These are phyloP conservation scores for Silurus meridionalis DNA, from an alignment of 2,113 vertebrate genomes.

Conservation along the genomic window DNA sequence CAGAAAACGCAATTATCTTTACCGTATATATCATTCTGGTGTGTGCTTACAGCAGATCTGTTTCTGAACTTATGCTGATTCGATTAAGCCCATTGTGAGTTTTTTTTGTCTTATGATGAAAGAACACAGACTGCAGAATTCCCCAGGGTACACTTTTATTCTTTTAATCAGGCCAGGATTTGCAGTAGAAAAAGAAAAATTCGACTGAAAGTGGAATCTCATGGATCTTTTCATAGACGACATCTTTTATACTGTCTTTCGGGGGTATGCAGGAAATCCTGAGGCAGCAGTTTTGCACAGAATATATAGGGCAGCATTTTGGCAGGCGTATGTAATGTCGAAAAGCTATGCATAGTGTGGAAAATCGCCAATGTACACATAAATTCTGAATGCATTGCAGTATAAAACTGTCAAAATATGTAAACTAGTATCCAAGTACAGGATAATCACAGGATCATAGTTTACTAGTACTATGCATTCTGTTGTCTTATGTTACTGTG, in stretches of 20 bases:
- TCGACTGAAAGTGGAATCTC: not conserved
- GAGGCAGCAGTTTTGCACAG: slow-evolving; percentile 45
- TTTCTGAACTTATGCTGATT: not conserved
- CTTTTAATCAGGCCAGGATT: not conserved
- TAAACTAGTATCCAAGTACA: not conserved
- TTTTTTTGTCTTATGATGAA: not conserved
- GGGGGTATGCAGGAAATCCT: slow-evolving; percentile 58
- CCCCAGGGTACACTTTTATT: not conserved
- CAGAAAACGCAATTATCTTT: slow-evolving; percentile 14
- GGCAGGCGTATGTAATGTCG: not conserved
- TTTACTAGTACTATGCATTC: not conserved
- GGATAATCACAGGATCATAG: not conserved
- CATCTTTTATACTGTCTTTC: slow-evolving; percentile 47
- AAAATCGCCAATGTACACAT: not conserved
- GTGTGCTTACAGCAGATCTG: not conserved
- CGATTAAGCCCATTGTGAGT: not conserved
- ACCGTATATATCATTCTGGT: not conserved
- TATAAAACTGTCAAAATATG: not conserved
- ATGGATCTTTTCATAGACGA: slow-evolving; percentile 51
- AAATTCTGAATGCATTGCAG: not conserved
- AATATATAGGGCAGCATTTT: slow-evolving; percentile 50
- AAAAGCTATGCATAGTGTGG: not conserved
- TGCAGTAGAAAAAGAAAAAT: not conserved
- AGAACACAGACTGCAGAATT: not conserved
- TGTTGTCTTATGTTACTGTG: not conserved